Evolutionary conservation across 2,888 invertebrate genomes (phyloP), one percentile per base, ranked within the genome.

Genomic region (Priocnemis perturbator): DNA sequence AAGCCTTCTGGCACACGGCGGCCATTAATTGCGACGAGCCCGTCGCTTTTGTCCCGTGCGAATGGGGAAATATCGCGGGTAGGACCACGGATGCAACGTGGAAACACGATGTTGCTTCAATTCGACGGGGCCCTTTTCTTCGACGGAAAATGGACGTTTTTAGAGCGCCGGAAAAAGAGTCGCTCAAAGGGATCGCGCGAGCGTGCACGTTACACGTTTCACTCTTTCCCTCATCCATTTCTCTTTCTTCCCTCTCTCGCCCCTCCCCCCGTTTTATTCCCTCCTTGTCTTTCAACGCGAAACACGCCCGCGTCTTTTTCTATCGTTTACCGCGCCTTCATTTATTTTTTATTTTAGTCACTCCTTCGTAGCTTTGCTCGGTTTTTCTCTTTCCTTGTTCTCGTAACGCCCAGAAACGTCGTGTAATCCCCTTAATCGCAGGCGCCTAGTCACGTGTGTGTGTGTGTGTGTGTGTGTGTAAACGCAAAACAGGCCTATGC

Each of bases 161-260:
- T 37, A 7, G 11, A 37, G 37, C 37, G 37, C 14, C 23, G 62
- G 62, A 56, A 72, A 69, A 69, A 50, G 62, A 56, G 60, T 69
- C 61, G 17, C 19, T 1, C 11, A 37, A 30, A 58, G 58, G 44
- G 45, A 59, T 5, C 19, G 37, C n/a, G 19, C 30, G n/a, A n/a
- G n/a, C n/a, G n/a, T n/a, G n/a, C n/a, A n/a, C n/a, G 14, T 37
- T 3, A 37, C 19, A 60, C 44, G 37, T 37, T 37, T 37, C 37
- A 9, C 37, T 37, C 7, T 11, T 11, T 26, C 26, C 3, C 26
- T 26, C 26, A 11, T 37, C 19, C 50, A 50, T 50, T 19, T 50
- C 50, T 9, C 17, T 50, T 7, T 50, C 50, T 47, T 47, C 17
- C 17, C 47, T 47, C 4, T 47, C 47, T 47, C 11, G 3, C 47